Conservation (phyloP, 2,113 vertebrate species). For the Poicephalus gulielmi region DNA sequence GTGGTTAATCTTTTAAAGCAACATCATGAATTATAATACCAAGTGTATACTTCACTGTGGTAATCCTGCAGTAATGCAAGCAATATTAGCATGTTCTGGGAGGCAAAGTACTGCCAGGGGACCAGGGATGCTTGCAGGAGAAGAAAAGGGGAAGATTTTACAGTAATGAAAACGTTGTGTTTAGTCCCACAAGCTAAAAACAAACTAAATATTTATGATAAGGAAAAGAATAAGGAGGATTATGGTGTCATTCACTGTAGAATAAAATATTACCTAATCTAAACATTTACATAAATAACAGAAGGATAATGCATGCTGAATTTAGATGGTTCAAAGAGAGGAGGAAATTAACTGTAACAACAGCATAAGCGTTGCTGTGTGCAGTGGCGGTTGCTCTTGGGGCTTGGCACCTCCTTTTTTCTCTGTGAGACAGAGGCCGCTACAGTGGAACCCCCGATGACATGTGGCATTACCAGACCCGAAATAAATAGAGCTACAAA, state of each 20-base stretch:
- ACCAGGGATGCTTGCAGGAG: constrained; percentile 58
- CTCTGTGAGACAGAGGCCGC: not conserved
- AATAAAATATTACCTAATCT: constrained; percentile 67
- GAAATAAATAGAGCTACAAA: not conserved
- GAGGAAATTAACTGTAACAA: constrained; percentile 50
- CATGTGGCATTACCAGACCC: not conserved
- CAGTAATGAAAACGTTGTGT: constrained; percentile 64
- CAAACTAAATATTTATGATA: constrained; percentile 73
- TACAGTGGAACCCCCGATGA: fast-evolving
- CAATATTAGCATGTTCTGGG: constrained; percentile 71
- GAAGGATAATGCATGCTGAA: constrained; percentile 45
- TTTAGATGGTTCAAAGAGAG: constrained; percentile 42
- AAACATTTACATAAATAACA: constrained; percentile 68
- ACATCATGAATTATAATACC: constrained; percentile 76
- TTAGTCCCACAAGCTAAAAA: constrained; percentile 70
- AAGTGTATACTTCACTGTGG: constrained; percentile 69
- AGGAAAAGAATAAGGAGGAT: constrained; percentile 61
- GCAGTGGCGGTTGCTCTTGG: not conserved
- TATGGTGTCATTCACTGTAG: constrained; percentile 63
- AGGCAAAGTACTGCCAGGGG: constrained; percentile 62
- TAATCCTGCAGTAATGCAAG: constrained; percentile 74
- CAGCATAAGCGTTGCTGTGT: not conserved
- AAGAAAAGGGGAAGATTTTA: constrained; percentile 67
- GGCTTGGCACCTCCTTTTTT: not conserved
- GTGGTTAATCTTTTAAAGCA: constrained; percentile 78